Base-by-base conservation (phyloP, 1,140 invertebrate genomes). In the Notospermus geniculatus region DNA sequence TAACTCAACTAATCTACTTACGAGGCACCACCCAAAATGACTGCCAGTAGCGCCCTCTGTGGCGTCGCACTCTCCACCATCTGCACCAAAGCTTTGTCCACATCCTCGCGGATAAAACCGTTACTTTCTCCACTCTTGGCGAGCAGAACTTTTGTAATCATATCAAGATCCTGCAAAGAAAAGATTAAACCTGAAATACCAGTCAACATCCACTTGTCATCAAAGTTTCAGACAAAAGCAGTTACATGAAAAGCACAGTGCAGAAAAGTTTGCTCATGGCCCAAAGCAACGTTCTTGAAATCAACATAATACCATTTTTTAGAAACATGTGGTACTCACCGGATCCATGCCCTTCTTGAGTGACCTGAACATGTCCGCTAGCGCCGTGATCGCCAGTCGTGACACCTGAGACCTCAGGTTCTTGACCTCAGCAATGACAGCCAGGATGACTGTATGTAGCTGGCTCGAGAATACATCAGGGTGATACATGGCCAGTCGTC, bases 381-480 rank as follows among this genome's bases (percentile, higher is more conserved):
- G 83, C 5, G 90, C 87, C 45, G 87, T 84, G 71, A 94, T 95
- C 5, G 93, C 91, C 15, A 88, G 86, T 63, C 93, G 84, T 0
- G 92, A 88, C 0, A 97, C 94, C 79, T 95, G 91, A 0, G 94
- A 96, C 5, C 95, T 84, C 25, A 97, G 82, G 80, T 93, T 96
- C 66, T 83, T 82, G 53, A 80, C 74, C 66, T 96, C 91, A 54
- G 86, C 85, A 0, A 90, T 86, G 1, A 94, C 74, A 30, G 87
- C 82, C 29, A 92, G 82, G 32, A 88, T 87, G 25, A 91, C 84
- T 57, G 83, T 86, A 80, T 85, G 86, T 63, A 86, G 82, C 68
- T 86, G 86, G 19, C 74, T 71, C 55, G 81, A 80, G 1, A 90
- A 61, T 11, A 85, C 72, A 45, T 91, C 88, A 0, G 87, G 83